Evolutionary conservation across 2,797 vertebrate genomes (phyloP).

Genomic region (Gallinago nigripennis): DNA sequence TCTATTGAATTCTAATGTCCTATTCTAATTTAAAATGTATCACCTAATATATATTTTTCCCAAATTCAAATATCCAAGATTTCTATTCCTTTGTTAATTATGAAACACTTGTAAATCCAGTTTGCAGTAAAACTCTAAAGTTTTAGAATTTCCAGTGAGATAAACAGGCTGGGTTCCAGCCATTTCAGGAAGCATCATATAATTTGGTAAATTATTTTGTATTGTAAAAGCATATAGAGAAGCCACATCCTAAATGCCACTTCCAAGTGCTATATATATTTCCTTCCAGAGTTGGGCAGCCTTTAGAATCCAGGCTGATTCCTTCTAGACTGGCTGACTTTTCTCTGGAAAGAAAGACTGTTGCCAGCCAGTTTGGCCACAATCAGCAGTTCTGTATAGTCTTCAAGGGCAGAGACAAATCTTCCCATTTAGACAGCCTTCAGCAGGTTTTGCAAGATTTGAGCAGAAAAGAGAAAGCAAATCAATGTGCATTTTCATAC

Average conservation of each 20-base stretch:
- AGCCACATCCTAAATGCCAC: neutral
- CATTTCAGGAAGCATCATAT: neutral
- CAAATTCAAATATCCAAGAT: neutral
- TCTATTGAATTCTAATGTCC: neutral
- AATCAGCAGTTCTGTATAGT: neutral
- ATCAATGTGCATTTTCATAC: neutral
- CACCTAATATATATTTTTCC: neutral
- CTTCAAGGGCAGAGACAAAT: neutral
- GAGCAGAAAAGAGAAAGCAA: neutral
- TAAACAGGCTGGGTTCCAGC: neutral
- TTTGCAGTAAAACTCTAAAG: neutral
- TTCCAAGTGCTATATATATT: neutral
- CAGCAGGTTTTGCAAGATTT: neutral
- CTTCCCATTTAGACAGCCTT: neutral
- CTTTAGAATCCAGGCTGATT: neutral
- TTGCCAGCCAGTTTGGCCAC: neutral
- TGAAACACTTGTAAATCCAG: neutral
- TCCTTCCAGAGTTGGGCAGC: neutral
- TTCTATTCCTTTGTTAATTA: neutral
- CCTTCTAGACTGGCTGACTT: neutral
- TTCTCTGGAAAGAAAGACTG: neutral
- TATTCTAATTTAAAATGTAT: neutral
- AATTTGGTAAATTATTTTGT: neutral
- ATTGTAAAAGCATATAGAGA: neutral
- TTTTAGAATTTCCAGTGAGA: neutral